phyloP scores from a whole-genome alignment of 1,140 invertebrate genomes.

The Chionoecetes opilio region DNA sequence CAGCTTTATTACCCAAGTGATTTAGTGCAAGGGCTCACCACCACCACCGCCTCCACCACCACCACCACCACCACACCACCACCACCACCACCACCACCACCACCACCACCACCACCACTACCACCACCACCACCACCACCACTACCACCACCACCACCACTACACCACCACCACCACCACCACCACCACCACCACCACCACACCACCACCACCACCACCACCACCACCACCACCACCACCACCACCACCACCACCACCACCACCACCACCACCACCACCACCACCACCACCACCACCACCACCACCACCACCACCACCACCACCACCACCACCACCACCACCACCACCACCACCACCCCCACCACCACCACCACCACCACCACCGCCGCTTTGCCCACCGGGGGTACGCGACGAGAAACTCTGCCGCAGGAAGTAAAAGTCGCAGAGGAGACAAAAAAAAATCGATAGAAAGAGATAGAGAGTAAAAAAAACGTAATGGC shows the following conservation, averaged over 20 bases:
- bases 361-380: not conserved
- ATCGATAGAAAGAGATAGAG: not conserved
- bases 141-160: not conserved
- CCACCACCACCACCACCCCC: not conserved
- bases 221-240: not conserved
- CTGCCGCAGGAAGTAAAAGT: not conserved
- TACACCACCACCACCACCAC: not conserved
- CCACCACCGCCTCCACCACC: not conserved
- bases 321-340: not conserved
- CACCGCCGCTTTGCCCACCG: not conserved
- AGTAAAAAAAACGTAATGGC: not conserved
- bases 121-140: not conserved
- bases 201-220: not conserved
- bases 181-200: not conserved
- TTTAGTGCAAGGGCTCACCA: not conserved
- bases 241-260: not conserved
- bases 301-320: not conserved
- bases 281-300: not conserved
- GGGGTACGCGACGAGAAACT: not conserved
- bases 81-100: not conserved
- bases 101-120: not conserved
- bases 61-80: not conserved
- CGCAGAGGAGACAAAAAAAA: not conserved
- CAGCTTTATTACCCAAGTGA: not conserved
- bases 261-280: not conserved